Conservation (phyloP, 2,113 vertebrate species). For the Neolamprologus toae region DNA sequence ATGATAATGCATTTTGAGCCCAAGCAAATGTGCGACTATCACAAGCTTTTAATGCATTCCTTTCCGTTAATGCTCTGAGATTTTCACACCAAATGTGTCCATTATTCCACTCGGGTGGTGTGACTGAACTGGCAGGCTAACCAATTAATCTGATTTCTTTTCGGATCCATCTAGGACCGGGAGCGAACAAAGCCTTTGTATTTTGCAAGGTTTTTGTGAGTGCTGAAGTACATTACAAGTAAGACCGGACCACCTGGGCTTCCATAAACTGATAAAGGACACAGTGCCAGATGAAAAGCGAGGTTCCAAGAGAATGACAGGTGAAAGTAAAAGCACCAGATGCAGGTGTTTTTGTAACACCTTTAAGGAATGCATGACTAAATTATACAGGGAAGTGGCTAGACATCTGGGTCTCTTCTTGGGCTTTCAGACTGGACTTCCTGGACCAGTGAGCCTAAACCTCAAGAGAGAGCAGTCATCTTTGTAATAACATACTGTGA, state of each 20-base stretch:
- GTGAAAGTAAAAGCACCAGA: constrained; percentile 3
- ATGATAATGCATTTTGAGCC: neutral
- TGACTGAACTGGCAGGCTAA: constrained; percentile 8
- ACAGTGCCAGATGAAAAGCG: neutral
- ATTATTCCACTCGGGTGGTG: constrained; percentile 41
- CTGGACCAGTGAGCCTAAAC: neutral
- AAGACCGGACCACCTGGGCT: constrained; percentile 38
- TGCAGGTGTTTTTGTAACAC: constrained; percentile 53
- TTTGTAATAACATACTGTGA: constrained; percentile 18
- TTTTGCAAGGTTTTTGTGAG: constrained; percentile 11
- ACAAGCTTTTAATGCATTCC: constrained; percentile 17
- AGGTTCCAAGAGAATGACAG: constrained; percentile 3
- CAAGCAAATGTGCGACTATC: constrained; percentile 1
- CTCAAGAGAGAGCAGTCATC: constrained; percentile 19
- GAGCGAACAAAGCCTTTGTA: constrained; percentile 23
- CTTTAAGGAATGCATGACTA: constrained; percentile 47
- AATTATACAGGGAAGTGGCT: constrained; percentile 20
- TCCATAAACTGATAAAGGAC: constrained; percentile 1
- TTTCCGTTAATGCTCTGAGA: constrained; percentile 13
- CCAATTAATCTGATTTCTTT: constrained; percentile 35
- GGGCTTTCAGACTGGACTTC: constrained; percentile 6
- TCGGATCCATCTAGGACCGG: constrained; percentile 11
- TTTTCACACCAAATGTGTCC: constrained; percentile 35
- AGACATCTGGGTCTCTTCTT: constrained; percentile 41
- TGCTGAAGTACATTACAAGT: constrained; percentile 30